A percentile compares a stretch with the other conserved stretches of the same genome.
Evolutionary conservation across 2,888 invertebrate species (phyloP).

Genomic region (Dryadula phaetusa): DNA sequence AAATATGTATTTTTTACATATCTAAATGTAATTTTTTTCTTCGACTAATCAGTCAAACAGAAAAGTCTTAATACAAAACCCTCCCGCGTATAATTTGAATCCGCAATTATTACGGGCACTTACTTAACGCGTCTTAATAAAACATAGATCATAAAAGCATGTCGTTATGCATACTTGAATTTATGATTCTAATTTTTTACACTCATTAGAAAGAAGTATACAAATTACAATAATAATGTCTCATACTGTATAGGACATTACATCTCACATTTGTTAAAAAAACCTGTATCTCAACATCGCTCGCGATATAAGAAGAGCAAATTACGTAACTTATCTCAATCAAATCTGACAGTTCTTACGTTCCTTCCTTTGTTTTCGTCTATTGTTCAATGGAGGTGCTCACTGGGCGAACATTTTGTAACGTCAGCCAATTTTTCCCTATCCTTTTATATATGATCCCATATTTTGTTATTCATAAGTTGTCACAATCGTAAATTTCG

Average conservation of each 20-base stretch:
- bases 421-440: constrained; percentile 32
- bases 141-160: not conserved
- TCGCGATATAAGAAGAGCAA: constrained; percentile 37
- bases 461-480: constrained; percentile 11
- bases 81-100: not conserved
- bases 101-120: not conserved
- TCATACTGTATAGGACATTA: constrained; percentile 2
- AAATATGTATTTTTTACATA: no score
- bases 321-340: constrained; percentile 48
- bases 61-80: not conserved
- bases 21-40: not conserved
- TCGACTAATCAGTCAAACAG: not conserved
- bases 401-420: constrained; percentile 35
- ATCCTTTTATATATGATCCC: constrained; percentile 18
- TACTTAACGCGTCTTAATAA: not conserved
- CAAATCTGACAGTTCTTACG: constrained; percentile 46
- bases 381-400: constrained; percentile 39
- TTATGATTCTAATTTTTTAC: not conserved
- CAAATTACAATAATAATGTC: not conserved
- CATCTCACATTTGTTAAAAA: constrained; percentile 23
- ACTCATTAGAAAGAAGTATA: not conserved
- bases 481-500: constrained; percentile 14
- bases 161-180: not conserved
- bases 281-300: constrained; percentile 26
- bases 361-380: constrained; percentile 43